Evolutionary conservation across 2,113 vertebrate genomes (phyloP).

Genomic region (Carassius auratus): DNA sequence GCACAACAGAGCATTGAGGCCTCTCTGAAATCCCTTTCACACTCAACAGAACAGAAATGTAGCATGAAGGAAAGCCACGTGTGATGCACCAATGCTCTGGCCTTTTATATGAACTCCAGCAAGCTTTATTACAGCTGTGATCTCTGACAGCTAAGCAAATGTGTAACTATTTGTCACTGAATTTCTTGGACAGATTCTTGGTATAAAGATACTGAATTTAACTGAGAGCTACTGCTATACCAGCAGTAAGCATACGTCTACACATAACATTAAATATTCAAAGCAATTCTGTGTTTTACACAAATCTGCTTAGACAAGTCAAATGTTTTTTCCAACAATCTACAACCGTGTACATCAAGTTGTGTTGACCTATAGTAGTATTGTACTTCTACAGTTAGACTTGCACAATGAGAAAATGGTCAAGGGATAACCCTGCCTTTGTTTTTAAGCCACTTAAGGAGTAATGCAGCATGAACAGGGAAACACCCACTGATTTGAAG

Average conservation of each 20-base stretch:
- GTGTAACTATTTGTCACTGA: conserved; percentile 38
- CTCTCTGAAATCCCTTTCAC: conserved; percentile 59
- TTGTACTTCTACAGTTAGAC: background rate
- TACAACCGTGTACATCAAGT: background rate
- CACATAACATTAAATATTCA: background rate
- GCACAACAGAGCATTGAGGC: conserved; percentile 70
- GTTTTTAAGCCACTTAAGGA: conserved; percentile 30
- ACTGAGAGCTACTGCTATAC: background rate
- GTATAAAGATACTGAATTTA: background rate
- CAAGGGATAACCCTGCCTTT: conserved; percentile 11
- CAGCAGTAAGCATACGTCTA: background rate
- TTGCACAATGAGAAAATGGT: background rate
- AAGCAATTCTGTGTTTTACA: background rate
- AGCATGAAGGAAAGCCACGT: conserved; percentile 44
- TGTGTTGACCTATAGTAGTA: background rate
- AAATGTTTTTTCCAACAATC: background rate
- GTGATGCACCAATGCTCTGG: conserved; percentile 29
- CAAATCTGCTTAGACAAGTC: background rate
- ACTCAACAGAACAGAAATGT: conserved; percentile 46
- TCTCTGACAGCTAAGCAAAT: conserved; percentile 21
- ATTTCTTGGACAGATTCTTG: conserved; percentile 18
- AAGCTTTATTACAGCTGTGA: conserved; percentile 33
- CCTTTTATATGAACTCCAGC: conserved; percentile 39
- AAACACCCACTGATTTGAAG: conserved; percentile 24
- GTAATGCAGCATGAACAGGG: conserved; percentile 29